These are phyloP conservation scores for Chaetophractus vellerosus DNA, from an alignment of 2,797 vertebrate species.

Conservation along the genomic window DNA sequence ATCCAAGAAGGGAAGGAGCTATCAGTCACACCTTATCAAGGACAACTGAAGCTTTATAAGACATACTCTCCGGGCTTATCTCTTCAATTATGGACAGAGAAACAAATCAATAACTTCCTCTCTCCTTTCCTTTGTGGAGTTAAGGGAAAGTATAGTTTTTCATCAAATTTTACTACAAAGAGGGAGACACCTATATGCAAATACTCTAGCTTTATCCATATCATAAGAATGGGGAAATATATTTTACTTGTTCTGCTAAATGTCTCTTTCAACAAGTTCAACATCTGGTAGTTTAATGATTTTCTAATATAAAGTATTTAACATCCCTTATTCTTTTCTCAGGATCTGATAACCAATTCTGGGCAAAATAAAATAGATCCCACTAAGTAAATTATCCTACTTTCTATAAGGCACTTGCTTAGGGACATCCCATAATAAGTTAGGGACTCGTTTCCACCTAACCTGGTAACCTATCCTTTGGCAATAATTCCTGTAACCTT, in stretches of 20 bases:
- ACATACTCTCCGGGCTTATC: neutral
- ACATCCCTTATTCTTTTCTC: neutral
- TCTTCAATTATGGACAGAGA: neutral
- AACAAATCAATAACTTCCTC: neutral
- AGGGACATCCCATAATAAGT: rapidly evolving
- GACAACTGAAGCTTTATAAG: neutral
- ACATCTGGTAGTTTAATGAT: neutral
- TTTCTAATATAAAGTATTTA: neutral
- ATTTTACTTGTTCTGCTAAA: neutral
- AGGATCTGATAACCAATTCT: neutral
- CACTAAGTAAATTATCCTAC: neutral
- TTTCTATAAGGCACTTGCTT: neutral
- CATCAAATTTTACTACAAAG: neutral
- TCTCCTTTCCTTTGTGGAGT: no score
- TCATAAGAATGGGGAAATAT: rapidly evolving
- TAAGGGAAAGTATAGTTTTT: neutral
- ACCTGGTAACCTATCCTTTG: neutral
- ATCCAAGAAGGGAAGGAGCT: neutral
- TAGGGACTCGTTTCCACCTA: neutral
- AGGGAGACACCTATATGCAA: neutral
- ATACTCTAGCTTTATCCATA: neutral
- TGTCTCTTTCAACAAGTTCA: neutral
- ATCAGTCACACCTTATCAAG: neutral
- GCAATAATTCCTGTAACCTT: neutral
- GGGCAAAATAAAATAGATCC: neutral